Evolutionary conservation across 2,113 vertebrate genomes (phyloP).

Genomic region (Dasyornis broadbenti): DNA sequence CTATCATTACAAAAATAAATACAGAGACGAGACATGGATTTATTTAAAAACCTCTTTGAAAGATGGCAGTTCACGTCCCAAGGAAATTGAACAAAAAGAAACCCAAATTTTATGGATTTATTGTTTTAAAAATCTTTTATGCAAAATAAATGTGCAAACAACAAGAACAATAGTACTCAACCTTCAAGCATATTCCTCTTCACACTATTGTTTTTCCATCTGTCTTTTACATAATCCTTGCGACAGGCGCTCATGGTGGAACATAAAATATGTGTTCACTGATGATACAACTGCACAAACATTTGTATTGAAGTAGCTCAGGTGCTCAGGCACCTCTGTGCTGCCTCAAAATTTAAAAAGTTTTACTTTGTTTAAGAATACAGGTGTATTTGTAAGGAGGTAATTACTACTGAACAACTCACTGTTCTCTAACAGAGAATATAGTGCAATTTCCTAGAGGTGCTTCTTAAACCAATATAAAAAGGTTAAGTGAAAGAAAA

Average conservation of each 20-base stretch:
- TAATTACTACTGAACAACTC: not conserved
- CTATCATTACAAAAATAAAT: not conserved
- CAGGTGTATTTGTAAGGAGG: not conserved
- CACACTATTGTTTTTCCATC: slow-evolving; percentile 8
- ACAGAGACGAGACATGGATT: not conserved
- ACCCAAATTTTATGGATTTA: not conserved
- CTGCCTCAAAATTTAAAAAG: not conserved
- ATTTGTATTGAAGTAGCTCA: not conserved
- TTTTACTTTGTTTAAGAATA: not conserved
- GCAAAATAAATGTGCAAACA: not conserved
- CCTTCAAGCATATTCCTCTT: slow-evolving; percentile 10
- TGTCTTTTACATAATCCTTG: not conserved
- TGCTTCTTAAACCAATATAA: not conserved
- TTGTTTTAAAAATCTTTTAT: not conserved
- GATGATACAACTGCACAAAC: not conserved
- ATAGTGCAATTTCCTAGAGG: not conserved
- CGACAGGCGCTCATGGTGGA: not conserved
- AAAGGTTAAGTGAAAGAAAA: slow-evolving; percentile 2
- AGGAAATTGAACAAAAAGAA: not conserved
- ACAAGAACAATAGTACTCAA: not conserved
- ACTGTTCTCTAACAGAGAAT: not conserved
- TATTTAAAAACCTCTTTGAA: not conserved
- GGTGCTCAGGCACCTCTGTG: not conserved
- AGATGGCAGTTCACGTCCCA: not conserved
- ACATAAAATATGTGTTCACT: not conserved